Percentiles rank a stretch among this genome's conserved stretches.
These are phyloP conservation scores for Tenrec ecaudatus DNA, from an alignment of 2,113 vertebrate genomes.

Conservation along the genomic window DNA sequence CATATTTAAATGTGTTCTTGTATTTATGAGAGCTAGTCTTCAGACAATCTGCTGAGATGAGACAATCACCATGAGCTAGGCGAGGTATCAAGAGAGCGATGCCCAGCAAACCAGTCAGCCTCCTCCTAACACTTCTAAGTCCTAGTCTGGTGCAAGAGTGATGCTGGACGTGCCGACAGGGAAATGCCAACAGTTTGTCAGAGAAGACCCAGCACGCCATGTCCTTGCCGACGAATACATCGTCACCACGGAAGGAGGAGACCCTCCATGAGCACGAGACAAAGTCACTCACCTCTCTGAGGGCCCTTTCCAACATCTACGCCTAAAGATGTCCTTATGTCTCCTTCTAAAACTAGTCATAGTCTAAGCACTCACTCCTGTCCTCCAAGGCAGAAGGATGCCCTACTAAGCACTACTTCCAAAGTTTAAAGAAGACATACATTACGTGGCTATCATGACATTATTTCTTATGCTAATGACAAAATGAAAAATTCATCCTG, in stretches of 20 bases:
- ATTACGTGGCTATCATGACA: slow-evolving; percentile 7
- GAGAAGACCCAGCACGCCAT: neutral
- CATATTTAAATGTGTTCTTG: slow-evolving; percentile 13
- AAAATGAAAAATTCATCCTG: slow-evolving; percentile 29
- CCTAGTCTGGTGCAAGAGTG: slow-evolving; percentile 10
- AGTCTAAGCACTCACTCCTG: neutral
- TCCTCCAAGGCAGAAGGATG: slow-evolving; percentile 26
- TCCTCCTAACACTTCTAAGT: neutral
- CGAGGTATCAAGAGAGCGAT: neutral
- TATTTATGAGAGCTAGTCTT: neutral
- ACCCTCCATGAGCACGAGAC: neutral
- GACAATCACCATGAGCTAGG: neutral
- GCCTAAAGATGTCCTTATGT: neutral
- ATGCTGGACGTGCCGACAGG: neutral
- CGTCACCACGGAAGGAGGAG: slow-evolving; percentile 6
- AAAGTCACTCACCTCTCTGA: neutral
- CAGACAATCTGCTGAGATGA: neutral
- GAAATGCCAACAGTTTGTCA: slow-evolving; percentile 4
- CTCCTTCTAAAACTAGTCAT: slow-evolving; percentile 37
- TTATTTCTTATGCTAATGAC: neutral
- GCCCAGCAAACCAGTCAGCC: slow-evolving; percentile 10
- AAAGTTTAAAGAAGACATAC: slow-evolving; percentile 42
- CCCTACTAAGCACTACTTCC: slow-evolving; percentile 15
- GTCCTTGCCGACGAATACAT: neutral
- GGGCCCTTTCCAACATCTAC: neutral